Percentiles rank a stretch among this genome's conserved stretches.
Evolutionary conservation across 2,797 vertebrate genomes (phyloP).

Genomic region (Emydoidea blandingii): DNA sequence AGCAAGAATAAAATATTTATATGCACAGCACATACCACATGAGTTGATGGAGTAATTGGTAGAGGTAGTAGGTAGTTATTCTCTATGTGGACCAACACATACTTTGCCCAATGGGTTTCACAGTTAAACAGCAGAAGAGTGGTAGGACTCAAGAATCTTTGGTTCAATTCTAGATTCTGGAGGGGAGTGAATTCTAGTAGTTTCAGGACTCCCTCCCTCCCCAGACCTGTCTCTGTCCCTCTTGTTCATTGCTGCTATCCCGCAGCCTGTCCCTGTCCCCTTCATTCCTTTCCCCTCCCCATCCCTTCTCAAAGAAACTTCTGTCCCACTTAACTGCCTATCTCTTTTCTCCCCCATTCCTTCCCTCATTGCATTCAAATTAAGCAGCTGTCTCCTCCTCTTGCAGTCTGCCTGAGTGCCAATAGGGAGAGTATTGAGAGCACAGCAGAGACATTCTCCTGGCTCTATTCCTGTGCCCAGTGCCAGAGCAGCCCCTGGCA

Average conservation of each 20-base stretch:
- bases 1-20: neutral
- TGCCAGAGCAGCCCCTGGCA: too few species aligned
- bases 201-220: neutral
- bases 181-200: neutral
- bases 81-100: neutral
- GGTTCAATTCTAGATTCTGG: neutral
- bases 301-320: neutral
- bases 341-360: neutral
- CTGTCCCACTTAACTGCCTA: neutral
- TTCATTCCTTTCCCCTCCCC: neutral
- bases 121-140: neutral
- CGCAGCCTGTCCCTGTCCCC: neutral
- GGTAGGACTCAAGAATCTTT: neutral
- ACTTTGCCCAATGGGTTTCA: neutral
- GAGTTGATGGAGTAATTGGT: neutral
- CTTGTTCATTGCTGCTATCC: too few species aligned
- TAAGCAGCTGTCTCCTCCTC: too few species aligned
- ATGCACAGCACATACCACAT: neutral
- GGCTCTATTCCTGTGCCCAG: too few species aligned
- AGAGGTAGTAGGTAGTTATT: neutral
- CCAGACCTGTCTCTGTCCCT: neutral
- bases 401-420: too few species aligned
- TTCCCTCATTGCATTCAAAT: neutral
- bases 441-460: too few species aligned
- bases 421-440: too few species aligned